Conservation (phyloP, 1,140 invertebrate species). For the Myzus persicae region DNA sequence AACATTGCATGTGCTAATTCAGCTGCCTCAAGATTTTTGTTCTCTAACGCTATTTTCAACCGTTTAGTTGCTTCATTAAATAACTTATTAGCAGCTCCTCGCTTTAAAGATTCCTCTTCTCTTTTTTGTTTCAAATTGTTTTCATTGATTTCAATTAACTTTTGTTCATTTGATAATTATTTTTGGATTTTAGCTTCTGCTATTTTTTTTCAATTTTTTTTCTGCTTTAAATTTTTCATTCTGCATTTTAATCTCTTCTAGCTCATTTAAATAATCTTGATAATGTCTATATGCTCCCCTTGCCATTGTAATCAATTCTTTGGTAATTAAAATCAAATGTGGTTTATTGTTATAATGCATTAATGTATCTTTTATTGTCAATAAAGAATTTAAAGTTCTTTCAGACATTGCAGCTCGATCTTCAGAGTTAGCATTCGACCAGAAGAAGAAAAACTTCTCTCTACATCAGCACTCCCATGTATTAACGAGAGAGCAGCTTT, state of each 20-base stretch:
- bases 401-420: not conserved
- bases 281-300: not conserved
- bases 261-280: not conserved
- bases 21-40: not conserved
- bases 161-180: not conserved
- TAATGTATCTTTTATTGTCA: slow-evolving; percentile 12
- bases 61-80: too few relatives aligned
- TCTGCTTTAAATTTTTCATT: not conserved
- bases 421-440: not conserved
- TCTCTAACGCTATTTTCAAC: too few relatives aligned
- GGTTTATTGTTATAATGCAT: slow-evolving; percentile 3
- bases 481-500: not conserved
- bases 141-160: not conserved
- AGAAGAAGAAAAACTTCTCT: not conserved
- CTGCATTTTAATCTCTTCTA: not conserved
- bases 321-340: slow-evolving; percentile 15
- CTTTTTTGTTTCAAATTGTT: not conserved
- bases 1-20: slow-evolving; percentile 7
- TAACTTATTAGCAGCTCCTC: too few relatives aligned
- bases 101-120: too few relatives aligned
- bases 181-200: not conserved
- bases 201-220: not conserved
- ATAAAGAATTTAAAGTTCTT: slow-evolving; percentile 12
- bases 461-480: not conserved
- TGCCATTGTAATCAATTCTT: not conserved